Evolutionary conservation across 2,113 vertebrate species (phyloP).

Genomic region (Dascyllus trimaculatus): DNA sequence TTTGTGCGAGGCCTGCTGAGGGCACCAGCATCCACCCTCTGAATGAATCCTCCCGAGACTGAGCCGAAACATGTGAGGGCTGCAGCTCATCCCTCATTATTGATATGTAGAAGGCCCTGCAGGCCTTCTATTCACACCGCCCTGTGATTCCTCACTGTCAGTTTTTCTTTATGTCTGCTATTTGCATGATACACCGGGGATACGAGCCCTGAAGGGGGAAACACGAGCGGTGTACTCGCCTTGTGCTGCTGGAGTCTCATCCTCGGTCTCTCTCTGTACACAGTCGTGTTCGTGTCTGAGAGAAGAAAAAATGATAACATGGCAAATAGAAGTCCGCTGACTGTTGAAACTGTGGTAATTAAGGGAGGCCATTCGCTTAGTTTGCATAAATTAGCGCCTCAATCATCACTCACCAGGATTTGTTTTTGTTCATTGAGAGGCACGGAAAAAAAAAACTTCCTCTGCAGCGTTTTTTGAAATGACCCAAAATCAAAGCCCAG

Average conservation of each 20-base stretch:
- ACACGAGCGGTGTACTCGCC: background rate
- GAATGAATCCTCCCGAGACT: constrained; percentile 8
- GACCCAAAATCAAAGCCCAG: constrained; percentile 72
- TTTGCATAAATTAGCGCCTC: constrained; percentile 86
- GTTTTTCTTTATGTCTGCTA: constrained; percentile 43
- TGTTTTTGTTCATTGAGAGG: constrained; percentile 35
- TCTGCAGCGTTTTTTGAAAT: constrained; percentile 70
- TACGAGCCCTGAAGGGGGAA: constrained; percentile 21
- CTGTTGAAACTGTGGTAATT: constrained; percentile 80
- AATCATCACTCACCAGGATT: constrained; percentile 79
- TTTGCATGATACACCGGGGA: constrained; percentile 38
- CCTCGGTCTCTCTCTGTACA: background rate
- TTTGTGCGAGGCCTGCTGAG: constrained; percentile 19
- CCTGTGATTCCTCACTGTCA: constrained; percentile 50
- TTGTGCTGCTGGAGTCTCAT: constrained; percentile 11
- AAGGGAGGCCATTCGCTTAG: constrained; percentile 74
- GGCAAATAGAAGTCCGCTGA: constrained; percentile 70
- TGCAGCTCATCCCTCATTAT: constrained; percentile 57
- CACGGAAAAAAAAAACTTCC: constrained; percentile 69
- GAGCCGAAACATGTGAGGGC: constrained; percentile 28
- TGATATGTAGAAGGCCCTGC: constrained; percentile 35
- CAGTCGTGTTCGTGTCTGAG: background rate
- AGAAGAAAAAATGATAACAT: constrained; percentile 38
- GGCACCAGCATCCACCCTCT: constrained; percentile 28
- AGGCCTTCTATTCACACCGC: constrained; percentile 17